Evolutionary conservation across 2,888 invertebrate genomes (phyloP).

Genomic region (Ceriagrion tenellum): DNA sequence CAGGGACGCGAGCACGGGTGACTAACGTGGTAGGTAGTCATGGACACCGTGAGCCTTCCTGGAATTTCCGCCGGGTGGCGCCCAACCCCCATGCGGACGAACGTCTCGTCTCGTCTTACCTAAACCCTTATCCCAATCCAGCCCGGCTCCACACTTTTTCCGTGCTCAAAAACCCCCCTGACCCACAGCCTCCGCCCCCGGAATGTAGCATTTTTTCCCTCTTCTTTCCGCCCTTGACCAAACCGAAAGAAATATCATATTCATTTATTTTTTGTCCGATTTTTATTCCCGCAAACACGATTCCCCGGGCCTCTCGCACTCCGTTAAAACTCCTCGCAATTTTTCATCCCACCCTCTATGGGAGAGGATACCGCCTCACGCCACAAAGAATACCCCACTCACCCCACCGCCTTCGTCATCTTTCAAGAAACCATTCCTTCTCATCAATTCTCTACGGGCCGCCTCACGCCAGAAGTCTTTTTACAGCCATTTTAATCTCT

Average conservation of each 20-base stretch:
- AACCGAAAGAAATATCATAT: conserved; percentile 25
- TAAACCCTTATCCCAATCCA: not conserved
- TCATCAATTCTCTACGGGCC: not conserved
- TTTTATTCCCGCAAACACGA: not conserved
- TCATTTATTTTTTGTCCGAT: not conserved
- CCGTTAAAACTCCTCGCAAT: not conserved
- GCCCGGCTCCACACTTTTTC: not conserved
- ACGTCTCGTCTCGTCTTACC: not conserved
- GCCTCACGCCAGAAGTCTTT: not conserved
- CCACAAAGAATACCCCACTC: not conserved
- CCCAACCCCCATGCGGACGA: not conserved
- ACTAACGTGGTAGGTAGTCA: not conserved
- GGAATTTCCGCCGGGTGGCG: not conserved
- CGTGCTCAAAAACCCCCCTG: not conserved
- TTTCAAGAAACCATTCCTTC: not conserved
- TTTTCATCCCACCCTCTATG: not conserved
- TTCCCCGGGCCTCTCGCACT: not conserved
- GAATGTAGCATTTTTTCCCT: not conserved
- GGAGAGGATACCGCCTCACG: not conserved
- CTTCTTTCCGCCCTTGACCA: not conserved
- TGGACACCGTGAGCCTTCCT: not conserved
- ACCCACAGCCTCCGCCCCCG: not conserved
- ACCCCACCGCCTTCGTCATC: not conserved
- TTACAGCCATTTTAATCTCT: not conserved
- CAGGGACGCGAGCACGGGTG: not conserved